Evolutionary conservation across 2,888 invertebrate species (phyloP).

Genomic region (Caenorhabditis panamensis): DNA sequence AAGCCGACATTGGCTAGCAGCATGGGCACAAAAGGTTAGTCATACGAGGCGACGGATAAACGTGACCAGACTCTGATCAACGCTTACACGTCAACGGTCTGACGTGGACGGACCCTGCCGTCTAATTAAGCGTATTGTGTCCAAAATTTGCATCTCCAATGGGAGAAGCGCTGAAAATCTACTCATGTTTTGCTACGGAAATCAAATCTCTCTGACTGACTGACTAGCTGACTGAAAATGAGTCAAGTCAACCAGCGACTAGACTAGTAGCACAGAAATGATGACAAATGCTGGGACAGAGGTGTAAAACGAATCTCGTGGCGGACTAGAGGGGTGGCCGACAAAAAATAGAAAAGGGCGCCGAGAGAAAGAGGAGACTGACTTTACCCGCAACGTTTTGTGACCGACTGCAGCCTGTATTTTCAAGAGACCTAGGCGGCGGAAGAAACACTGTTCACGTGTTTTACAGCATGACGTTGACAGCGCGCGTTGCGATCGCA

Average conservation of each 20-base stretch:
- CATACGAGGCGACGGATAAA: slow-evolving; percentile 4
- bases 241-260: no score
- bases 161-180: slow-evolving; percentile 5
- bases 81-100: slow-evolving; percentile 6
- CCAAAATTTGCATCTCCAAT: slow-evolving; percentile 6
- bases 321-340: slow-evolving; percentile 9
- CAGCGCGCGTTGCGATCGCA: slow-evolving; percentile 39
- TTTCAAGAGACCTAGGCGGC: slow-evolving; percentile 44
- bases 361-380: slow-evolving; percentile 3
- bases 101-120: not conserved
- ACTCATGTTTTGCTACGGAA: not conserved
- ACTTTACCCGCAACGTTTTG: slow-evolving; percentile 35
- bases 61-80: not conserved
- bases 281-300: slow-evolving; percentile 38
- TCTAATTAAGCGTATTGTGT: slow-evolving; percentile 45
- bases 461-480: slow-evolving; percentile 48
- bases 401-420: slow-evolving; percentile 46
- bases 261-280: slow-evolving; percentile 38
- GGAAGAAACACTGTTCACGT: slow-evolving; percentile 48
- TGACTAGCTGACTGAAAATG: no score
- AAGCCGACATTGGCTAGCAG: not conserved
- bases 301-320: slow-evolving; percentile 15
- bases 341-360: slow-evolving; percentile 6
- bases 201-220: not conserved
- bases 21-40: slow-evolving; percentile 13